Base-by-base conservation (phyloP, 2,888 invertebrate genomes). In the Eupithecia exiguata region DNA sequence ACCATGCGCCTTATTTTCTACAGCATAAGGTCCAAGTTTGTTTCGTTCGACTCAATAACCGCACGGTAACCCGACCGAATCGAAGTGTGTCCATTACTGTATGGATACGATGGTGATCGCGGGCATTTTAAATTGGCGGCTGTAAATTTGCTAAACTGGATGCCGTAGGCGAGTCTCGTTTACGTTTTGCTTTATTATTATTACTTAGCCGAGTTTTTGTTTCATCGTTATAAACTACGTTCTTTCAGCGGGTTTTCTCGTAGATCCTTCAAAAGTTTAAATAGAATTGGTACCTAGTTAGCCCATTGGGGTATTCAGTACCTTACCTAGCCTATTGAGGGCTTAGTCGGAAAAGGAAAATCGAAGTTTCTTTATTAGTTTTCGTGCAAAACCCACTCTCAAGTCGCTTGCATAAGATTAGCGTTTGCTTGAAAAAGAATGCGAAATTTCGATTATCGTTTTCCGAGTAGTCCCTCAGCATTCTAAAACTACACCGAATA, bases 61-160 rank as follows among this genome's bases (percentile, higher is more conserved):
- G 76, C 77, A 81, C 74, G 66, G 77, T 82, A 84, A 84, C 78
- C 84, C 85, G 80, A 79, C 83, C 80, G 77, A 84, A 82, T 85
- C 78, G 78, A 82, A 83, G 79, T 73, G 74, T 78, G 68, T 68
- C 74, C 75, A 77, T 79, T 79, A 77, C 67, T 72, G 71, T 67
- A 69, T 71, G 67, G 76, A 72, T 68, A 58, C 66, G 70, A 70
- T 75, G 49, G 73, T 75, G 76, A 80, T 78, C 77, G 77, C 74
- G 78, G 49, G 46, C 81, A 79, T 77, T 83, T 83, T 70, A 84
- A 87, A 85, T 83, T 82, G 81, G 80, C 72, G 68, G 83, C 74
- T 77, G 79, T 84, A 81, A 80, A 82, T 82, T 80, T 79, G 84
- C 81, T 84, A 84, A 86, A 81, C 83, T 83, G 86, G 75, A 77